Evolutionary conservation across 2,888 invertebrate genomes (phyloP), one percentile per base, ranked within the genome.

Genomic region (Phortica okadai): DNA sequence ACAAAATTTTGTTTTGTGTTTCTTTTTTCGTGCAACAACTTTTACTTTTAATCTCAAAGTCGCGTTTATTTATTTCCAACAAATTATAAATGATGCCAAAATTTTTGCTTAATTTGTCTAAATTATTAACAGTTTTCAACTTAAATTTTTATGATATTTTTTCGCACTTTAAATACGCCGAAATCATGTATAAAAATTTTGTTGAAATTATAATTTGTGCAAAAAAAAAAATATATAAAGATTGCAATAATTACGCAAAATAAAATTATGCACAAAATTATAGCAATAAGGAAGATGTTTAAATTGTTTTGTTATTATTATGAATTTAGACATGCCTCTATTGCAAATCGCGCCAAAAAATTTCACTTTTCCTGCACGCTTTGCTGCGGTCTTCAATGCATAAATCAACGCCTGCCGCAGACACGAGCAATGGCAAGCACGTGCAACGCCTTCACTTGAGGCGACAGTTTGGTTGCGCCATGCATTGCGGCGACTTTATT

Each of bases 1-100:
- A 69, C 56, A 62, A 74, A 79, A 77, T 77, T 76, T 81, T n/a
- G 72, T 50, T 87, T 85, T 82, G 85, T 85, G 86, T 82, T 86
- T 85, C 41, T 75, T 59, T 70, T 75, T 79, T 77, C 10, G 50
- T 50, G 41, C 54, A 72, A 80, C 82, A 83, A 87, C 85, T 85
- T 85, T 85, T 85, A 87, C 87, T 85, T 85, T 85, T 50, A 8
- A 50, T 50, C 33, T 50, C 14, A 50, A 50, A 50, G 8, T 50
- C 50, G 50, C 14, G 79, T 83, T 80, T 11, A 2, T 7, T 69
- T 42, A 33, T n/a, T 44, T 42, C 11, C 50, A 50, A 14, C 14
- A 50, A 50, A 6, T 50, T 50, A 6, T 50, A 50, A 50, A 50
- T 50, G 8, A 50, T 50, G 50, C 50, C 8, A 50, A 50, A 50